These are phyloP conservation scores for Drosophila multiciliata DNA, from an alignment of 2,888 invertebrate species.

Conservation along the genomic window DNA sequence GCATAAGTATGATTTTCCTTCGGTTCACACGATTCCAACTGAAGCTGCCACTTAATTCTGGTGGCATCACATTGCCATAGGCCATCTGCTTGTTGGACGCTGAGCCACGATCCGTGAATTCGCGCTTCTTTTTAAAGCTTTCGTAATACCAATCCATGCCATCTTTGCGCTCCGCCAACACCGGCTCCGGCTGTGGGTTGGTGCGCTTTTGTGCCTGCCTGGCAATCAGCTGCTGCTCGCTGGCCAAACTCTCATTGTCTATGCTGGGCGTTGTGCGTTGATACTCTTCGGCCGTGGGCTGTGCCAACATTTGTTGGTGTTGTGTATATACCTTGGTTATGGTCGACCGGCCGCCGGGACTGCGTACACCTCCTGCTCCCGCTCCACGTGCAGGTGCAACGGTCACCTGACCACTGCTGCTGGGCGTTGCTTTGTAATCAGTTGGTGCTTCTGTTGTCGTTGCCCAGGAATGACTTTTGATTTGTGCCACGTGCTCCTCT, in stretches of 20 bases:
- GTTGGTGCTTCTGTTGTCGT: conserved; percentile 45
- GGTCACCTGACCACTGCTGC: conserved; percentile 26
- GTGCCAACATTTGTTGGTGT: conserved; percentile 71
- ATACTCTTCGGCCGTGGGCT: conserved; percentile 84
- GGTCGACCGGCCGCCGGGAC: conserved; percentile 86
- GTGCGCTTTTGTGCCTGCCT: conserved; percentile 74
- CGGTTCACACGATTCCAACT: conserved; percentile 24
- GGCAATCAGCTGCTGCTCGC: conserved; percentile 58
- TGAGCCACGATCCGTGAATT: conserved; percentile 50
- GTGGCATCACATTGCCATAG: conserved; percentile 23
- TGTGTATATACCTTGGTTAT: conserved; percentile 87
- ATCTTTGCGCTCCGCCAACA: conserved; percentile 85
- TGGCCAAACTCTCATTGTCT: conserved; percentile 61
- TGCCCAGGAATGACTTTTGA: conserved; percentile 78
- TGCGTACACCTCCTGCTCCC: conserved; percentile 42
- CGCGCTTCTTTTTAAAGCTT: conserved; percentile 87
- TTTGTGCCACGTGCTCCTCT: conserved; percentile 82
- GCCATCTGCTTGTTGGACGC: conserved; percentile 45
- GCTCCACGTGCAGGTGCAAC: conserved; percentile 29
- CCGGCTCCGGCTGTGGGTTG: conserved; percentile 37
- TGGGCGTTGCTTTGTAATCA: conserved; percentile 57
- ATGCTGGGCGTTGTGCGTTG: conserved; percentile 80
- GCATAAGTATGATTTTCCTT: conserved; percentile 30
- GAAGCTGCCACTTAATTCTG: conserved; percentile 21
- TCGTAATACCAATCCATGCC: conserved; percentile 94